These are phyloP conservation scores for Enteromius trimaculatus DNA, from an alignment of 2,797 vertebrate species.

Conservation along the genomic window DNA sequence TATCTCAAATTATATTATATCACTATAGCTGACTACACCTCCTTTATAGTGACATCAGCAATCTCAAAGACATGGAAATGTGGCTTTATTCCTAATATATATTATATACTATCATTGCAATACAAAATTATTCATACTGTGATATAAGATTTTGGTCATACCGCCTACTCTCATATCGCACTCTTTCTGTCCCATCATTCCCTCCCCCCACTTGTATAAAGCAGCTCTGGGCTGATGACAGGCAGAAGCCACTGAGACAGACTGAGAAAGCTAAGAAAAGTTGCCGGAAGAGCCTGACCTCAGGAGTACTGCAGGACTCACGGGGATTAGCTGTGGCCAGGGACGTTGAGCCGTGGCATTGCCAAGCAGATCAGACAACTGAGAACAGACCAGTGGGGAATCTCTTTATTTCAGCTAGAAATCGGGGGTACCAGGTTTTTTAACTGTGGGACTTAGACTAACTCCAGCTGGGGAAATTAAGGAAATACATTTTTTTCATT, in stretches of 20 bases:
- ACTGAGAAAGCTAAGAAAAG: constrained; percentile 15
- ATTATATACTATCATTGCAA: background rate
- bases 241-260: constrained; percentile 25
- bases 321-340: constrained; percentile 1
- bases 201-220: constrained; percentile 2
- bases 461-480: background rate
- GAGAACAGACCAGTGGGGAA: background rate
- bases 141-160: constrained; percentile 1
- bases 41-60: background rate
- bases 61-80: background rate
- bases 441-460: background rate
- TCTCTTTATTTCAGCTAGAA: constrained; percentile 4
- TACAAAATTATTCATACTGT: constrained; percentile 1
- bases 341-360: background rate
- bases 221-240: background rate
- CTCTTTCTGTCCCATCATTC: background rate
- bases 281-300: constrained; percentile 17
- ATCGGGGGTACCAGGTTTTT: background rate
- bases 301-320: constrained; percentile 12
- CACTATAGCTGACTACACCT: background rate
- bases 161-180: constrained; percentile 15
- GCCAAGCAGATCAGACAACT: constrained; percentile 12
- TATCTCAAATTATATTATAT: background rate
- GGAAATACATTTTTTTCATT: no score
- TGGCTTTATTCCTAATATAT: background rate